Conservation (phyloP, 2,888 invertebrate species). For the Perizoma flavofasciatum region DNA sequence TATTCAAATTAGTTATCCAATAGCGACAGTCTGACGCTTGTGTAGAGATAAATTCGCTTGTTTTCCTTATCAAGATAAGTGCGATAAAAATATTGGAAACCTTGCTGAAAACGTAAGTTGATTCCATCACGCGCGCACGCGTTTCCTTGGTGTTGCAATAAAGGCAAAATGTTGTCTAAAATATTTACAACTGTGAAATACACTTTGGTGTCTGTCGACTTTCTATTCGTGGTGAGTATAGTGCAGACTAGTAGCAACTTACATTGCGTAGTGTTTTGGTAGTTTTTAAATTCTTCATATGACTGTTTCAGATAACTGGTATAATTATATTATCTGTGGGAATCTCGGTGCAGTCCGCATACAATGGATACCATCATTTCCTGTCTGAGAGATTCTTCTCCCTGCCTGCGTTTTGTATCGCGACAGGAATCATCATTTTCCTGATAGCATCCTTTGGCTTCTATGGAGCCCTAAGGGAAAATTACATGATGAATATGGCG, state of each 20-base stretch:
- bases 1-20: constrained; percentile 29
- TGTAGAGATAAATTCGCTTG: constrained; percentile 69
- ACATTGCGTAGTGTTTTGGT: background rate
- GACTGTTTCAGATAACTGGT: constrained; percentile 89
- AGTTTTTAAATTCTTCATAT: constrained; percentile 27
- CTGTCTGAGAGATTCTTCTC: constrained; percentile 88
- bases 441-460: constrained; percentile 93
- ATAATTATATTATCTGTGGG: constrained; percentile 90
- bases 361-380: constrained; percentile 87
- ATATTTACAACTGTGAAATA: constrained; percentile 78
- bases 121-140: constrained; percentile 55
- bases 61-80: constrained; percentile 78
- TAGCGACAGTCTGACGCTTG: constrained; percentile 25
- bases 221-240: constrained; percentile 74
- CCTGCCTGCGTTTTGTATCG: constrained; percentile 88
- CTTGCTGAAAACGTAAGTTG: constrained; percentile 56
- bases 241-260: background rate
- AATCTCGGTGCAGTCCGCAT: constrained; percentile 86
- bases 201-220: constrained; percentile 67
- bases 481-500: constrained; percentile 91
- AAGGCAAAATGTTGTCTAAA: constrained; percentile 68
- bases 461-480: constrained; percentile 94
- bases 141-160: constrained; percentile 17
- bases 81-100: constrained; percentile 73
- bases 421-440: constrained; percentile 88